Evolutionary conservation across 2,888 invertebrate genomes (phyloP).

Genomic region (Anodontia alba): DNA sequence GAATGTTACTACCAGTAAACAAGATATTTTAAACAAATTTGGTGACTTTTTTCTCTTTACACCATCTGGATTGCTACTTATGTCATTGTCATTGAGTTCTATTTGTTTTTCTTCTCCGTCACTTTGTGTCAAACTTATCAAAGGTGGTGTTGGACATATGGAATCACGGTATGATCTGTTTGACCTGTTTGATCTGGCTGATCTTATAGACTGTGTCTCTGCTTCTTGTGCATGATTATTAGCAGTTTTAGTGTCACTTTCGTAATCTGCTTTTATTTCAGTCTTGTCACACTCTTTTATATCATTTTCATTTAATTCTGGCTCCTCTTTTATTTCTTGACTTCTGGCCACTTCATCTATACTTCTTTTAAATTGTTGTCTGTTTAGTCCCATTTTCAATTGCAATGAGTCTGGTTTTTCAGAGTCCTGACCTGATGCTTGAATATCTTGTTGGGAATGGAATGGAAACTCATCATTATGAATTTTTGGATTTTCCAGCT

Average conservation of each 20-base stretch:
- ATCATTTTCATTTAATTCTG: constrained; percentile 44
- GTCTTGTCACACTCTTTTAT: constrained; percentile 16
- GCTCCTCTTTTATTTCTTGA: constrained; percentile 55
- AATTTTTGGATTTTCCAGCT: constrained; percentile 83
- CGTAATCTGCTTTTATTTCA: background rate
- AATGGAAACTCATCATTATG: constrained; percentile 74
- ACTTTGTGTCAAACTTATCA: constrained; percentile 59
- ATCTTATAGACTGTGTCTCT: constrained; percentile 21
- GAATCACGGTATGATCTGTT: constrained; percentile 53
- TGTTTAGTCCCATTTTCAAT: background rate
- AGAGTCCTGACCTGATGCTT: constrained; percentile 29
- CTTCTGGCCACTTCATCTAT: constrained; percentile 54
- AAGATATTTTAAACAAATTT: constrained; percentile 67
- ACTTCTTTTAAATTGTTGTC: constrained; percentile 25
- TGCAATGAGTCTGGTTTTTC: constrained; percentile 27
- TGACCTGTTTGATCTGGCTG: constrained; percentile 32
- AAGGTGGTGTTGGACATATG: constrained; percentile 59
- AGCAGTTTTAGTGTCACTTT: background rate
- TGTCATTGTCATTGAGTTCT: constrained; percentile 43
- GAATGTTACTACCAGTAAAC: constrained; percentile 71
- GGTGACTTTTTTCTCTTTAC: constrained; percentile 30
- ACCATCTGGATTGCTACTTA: constrained; percentile 37
- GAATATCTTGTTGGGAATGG: constrained; percentile 72
- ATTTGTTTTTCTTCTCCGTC: constrained; percentile 58
- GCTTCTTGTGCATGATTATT: background rate